Conservation (phyloP, 2,888 invertebrate genomes). For the Allacma fusca region DNA sequence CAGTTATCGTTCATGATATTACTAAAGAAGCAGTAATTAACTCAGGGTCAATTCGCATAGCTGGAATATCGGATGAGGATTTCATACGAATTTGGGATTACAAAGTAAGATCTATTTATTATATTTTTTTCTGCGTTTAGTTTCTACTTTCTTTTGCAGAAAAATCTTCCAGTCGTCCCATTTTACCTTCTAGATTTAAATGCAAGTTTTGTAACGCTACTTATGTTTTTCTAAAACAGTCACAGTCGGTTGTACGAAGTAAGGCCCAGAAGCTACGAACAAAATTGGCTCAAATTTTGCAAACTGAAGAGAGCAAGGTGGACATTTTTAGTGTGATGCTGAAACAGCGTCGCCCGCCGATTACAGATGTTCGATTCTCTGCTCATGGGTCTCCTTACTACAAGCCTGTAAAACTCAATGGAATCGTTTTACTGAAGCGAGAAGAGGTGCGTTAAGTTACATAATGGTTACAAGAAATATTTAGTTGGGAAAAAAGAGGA, state of each 20-base stretch:
- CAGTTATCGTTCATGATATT: conserved; percentile 91
- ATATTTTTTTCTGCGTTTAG: no score
- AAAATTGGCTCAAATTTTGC: conserved; percentile 84
- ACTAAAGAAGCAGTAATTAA: conserved; percentile 94
- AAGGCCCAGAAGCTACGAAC: conserved; percentile 89
- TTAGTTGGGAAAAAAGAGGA: no score
- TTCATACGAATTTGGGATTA: conserved; percentile 96
- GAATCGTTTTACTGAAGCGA: conserved; percentile 89
- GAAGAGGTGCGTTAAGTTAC: conserved; percentile 71
- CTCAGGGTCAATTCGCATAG: conserved; percentile 91
- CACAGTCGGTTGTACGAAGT: conserved; percentile 82
- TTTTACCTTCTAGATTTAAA: no score
- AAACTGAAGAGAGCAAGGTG: conserved; percentile 86
- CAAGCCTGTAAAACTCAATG: conserved; percentile 91
- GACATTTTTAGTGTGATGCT: conserved; percentile 96
- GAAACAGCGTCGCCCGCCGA: conserved; percentile 79
- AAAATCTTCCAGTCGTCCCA: background rate
- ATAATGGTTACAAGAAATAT: no score
- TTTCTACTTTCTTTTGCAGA: no score
- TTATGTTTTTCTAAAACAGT: conserved; percentile 65
- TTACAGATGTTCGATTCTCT: conserved; percentile 91
- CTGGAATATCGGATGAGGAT: conserved; percentile 94
- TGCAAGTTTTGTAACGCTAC: no score
- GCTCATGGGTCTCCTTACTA: conserved; percentile 96
- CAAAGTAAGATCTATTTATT: conserved; percentile 65